A percentile compares a stretch with the other conserved stretches of the same genome.
phyloP scores from a whole-genome alignment of 2,888 invertebrate genomes.

The Spialia ferax region DNA sequence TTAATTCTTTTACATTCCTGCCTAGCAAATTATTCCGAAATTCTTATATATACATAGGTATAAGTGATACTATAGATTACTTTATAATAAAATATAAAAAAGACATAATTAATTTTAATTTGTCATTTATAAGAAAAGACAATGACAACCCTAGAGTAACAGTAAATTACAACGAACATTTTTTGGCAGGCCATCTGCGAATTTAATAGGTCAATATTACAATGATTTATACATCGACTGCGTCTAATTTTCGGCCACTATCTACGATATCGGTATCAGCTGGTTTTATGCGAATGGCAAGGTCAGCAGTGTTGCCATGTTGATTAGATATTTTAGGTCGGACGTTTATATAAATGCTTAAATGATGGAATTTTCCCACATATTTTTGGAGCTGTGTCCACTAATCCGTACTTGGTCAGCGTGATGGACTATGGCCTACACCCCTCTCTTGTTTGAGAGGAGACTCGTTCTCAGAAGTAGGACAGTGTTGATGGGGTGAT shows the following conservation, averaged over 20 bases:
- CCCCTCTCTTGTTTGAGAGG: too few species aligned
- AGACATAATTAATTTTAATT: too few species aligned
- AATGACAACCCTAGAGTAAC: neutral
- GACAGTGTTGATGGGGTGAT: too few species aligned
- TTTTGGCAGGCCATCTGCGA: constrained; percentile 17
- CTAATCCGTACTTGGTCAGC: too few species aligned
- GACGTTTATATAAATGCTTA: neutral
- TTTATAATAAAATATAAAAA: too few species aligned
- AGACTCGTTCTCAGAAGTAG: too few species aligned
- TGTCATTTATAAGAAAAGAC: neutral
- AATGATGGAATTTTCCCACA: neutral
- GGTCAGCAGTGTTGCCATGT: constrained; percentile 20
- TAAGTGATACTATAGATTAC: too few species aligned
- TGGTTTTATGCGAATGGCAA: constrained; percentile 1
- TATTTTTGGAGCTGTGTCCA: too few species aligned
- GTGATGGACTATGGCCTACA: too few species aligned
- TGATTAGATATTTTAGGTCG: neutral
- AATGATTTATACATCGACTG: constrained; percentile 6
- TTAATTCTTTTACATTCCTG: too few species aligned
- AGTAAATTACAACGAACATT: constrained; percentile 6
- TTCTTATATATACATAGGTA: too few species aligned
- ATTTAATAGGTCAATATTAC: constrained; percentile 22
- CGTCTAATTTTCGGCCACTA: constrained; percentile 7
- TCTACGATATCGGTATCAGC: constrained; percentile 12
- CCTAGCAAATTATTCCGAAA: too few species aligned